Percentiles rank a stretch among this genome's conserved stretches.
Conservation (phyloP, 2,888 invertebrate species). For the Seira musarum region DNA sequence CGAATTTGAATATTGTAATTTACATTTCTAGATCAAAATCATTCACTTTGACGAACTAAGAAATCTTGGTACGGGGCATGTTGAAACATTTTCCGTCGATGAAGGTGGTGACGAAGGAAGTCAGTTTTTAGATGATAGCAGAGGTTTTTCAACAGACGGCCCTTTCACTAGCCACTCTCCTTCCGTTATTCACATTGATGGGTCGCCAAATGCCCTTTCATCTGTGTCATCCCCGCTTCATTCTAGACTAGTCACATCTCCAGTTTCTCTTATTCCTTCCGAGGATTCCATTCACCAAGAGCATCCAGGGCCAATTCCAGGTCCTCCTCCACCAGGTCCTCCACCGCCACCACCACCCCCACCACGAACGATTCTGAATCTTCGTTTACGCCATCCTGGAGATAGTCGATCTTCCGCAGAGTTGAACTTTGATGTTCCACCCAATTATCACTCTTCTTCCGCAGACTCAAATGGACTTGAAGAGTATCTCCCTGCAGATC, state of each 20-base stretch:
- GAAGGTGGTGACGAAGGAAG: constrained; percentile 22
- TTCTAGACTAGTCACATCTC: constrained; percentile 28
- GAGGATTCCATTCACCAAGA: not conserved
- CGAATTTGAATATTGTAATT: not conserved
- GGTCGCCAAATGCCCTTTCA: constrained; percentile 18
- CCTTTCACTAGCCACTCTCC: not conserved
- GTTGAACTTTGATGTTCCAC: constrained; percentile 15
- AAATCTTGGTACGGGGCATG: constrained; percentile 6
- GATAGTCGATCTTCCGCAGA: not conserved
- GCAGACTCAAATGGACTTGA: constrained; percentile 35
- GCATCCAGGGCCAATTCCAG: not conserved
- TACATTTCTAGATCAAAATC: constrained; percentile 35
- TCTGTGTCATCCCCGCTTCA: not conserved
- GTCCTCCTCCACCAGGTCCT: constrained; percentile 28
- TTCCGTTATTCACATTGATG: constrained; percentile 33
- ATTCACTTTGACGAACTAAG: constrained; percentile 45
- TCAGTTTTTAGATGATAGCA: constrained; percentile 37
- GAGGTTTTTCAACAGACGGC: constrained; percentile 9
- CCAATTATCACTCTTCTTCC: constrained; percentile 34
- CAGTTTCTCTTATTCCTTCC: constrained; percentile 26
- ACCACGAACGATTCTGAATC: constrained; percentile 48
- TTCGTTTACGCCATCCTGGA: constrained; percentile 13
- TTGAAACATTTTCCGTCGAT: not conserved
- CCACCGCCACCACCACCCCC: constrained; percentile 35
- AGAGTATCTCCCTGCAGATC: constrained; percentile 17